These are phyloP conservation scores for Pluvialis apricaria DNA, from an alignment of 2,113 vertebrate genomes.

Conservation along the genomic window DNA sequence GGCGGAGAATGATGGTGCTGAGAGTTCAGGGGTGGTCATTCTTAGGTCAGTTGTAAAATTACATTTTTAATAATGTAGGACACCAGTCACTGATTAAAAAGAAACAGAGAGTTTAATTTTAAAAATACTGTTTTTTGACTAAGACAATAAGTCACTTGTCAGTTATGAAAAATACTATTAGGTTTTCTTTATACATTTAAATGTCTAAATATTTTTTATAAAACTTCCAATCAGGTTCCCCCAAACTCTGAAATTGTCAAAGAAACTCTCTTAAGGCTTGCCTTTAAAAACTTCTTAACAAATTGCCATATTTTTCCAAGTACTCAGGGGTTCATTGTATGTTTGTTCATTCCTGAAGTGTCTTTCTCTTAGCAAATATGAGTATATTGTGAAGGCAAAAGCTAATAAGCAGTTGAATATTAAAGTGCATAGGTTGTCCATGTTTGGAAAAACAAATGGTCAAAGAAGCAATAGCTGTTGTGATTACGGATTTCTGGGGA, in stretches of 20 bases:
- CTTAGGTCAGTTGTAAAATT: background rate
- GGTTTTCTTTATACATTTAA: constrained; percentile 35
- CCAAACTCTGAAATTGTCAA: background rate
- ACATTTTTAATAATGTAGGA: constrained; percentile 31
- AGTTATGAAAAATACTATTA: constrained; percentile 47
- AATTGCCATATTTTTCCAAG: background rate
- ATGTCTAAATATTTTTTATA: constrained; percentile 11
- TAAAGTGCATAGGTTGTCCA: constrained; percentile 44
- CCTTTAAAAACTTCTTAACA: background rate
- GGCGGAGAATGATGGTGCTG: background rate
- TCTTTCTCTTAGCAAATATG: background rate
- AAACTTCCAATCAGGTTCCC: constrained; percentile 1
- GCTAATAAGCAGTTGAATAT: constrained; percentile 24
- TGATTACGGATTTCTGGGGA: background rate
- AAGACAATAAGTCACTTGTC: constrained; percentile 14
- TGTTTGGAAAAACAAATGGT: background rate
- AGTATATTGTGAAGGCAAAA: constrained; percentile 27
- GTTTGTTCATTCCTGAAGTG: background rate
- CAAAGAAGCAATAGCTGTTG: constrained; percentile 2
- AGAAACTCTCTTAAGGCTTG: constrained; percentile 23
- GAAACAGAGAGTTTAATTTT: constrained; percentile 12
- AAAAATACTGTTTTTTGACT: constrained; percentile 45
- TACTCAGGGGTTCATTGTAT: background rate
- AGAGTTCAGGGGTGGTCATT: background rate
- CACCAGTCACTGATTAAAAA: background rate